Conservation (phyloP, 2,888 invertebrate genomes). For the Morpho achilles region DNA sequence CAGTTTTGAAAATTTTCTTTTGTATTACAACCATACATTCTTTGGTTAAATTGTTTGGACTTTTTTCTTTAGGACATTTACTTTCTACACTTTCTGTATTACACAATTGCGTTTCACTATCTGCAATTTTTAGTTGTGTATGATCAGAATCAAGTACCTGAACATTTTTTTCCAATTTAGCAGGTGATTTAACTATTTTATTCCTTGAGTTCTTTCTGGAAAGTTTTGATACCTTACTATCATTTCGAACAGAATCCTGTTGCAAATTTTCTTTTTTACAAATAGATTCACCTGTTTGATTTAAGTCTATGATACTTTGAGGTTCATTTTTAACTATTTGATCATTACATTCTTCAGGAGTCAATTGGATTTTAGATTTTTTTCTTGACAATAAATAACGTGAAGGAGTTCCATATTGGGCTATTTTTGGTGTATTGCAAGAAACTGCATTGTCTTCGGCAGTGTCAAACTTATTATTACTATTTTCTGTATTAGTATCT, state of each 20-base stretch:
- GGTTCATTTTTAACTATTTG: slow-evolving; percentile 19
- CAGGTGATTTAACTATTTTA: slow-evolving; percentile 15
- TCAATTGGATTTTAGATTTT: slow-evolving; percentile 47
- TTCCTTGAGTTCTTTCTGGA: slow-evolving; percentile 35
- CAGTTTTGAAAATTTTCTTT: slow-evolving; percentile 53
- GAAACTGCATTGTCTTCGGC: slow-evolving; percentile 17
- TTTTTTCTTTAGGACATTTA: slow-evolving; percentile 34
- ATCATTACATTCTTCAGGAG: slow-evolving; percentile 25
- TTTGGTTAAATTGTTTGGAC: slow-evolving; percentile 62
- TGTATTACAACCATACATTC: slow-evolving; percentile 69
- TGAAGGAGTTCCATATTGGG: slow-evolving; percentile 38
- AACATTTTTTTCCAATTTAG: too few species aligned
- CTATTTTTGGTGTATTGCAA: slow-evolving; percentile 6
- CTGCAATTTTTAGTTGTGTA: neutral
- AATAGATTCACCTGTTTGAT: neutral
- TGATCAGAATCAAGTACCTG: neutral
- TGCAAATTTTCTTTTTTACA: slow-evolving; percentile 7
- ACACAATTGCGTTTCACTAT: slow-evolving; percentile 4
- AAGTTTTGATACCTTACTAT: slow-evolving; percentile 29
- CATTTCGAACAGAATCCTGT: neutral
- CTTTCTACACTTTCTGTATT: slow-evolving; percentile 14
- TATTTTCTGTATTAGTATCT: neutral
- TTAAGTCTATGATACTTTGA: slow-evolving; percentile 5
- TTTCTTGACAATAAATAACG: slow-evolving; percentile 43
- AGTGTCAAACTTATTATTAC: neutral